Evolutionary conservation across 1,140 invertebrate genomes (phyloP).

Genomic region (Papilio helenus): DNA sequence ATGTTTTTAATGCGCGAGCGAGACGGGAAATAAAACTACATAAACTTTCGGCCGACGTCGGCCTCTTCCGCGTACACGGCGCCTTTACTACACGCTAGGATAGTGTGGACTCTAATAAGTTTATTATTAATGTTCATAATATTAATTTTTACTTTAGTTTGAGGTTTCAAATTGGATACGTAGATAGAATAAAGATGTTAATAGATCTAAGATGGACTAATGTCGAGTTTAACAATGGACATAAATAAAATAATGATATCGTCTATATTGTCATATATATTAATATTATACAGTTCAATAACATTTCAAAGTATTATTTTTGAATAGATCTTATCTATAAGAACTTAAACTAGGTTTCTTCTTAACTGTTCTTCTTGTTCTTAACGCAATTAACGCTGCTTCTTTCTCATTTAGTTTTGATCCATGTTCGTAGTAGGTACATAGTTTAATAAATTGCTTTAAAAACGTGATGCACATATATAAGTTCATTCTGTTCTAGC

Average conservation of each 20-base stretch:
- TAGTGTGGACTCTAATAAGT: constrained; percentile 52
- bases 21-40: constrained; percentile 71
- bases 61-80: constrained; percentile 58
- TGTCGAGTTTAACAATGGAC: too few relatives aligned
- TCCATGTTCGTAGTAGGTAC: background rate
- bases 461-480: background rate
- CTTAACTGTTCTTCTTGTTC: background rate
- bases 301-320: background rate
- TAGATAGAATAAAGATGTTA: background rate
- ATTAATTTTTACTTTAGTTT: background rate
- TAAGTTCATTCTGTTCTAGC: background rate
- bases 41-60: constrained; percentile 71
- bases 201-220: too few relatives aligned
- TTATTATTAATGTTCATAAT: constrained; percentile 27
- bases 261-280: background rate
- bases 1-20: constrained; percentile 72
- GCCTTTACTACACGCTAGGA: constrained; percentile 58
- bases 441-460: background rate
- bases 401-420: background rate
- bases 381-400: background rate
- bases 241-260: background rate
- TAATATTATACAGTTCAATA: too few relatives aligned
- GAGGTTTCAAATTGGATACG: background rate
- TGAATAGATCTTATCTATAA: background rate
- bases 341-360: background rate